Evolutionary conservation across 1,140 invertebrate species (phyloP), one percentile per base, ranked within the genome.

Genomic region (Leguminivora glycinivorella): DNA sequence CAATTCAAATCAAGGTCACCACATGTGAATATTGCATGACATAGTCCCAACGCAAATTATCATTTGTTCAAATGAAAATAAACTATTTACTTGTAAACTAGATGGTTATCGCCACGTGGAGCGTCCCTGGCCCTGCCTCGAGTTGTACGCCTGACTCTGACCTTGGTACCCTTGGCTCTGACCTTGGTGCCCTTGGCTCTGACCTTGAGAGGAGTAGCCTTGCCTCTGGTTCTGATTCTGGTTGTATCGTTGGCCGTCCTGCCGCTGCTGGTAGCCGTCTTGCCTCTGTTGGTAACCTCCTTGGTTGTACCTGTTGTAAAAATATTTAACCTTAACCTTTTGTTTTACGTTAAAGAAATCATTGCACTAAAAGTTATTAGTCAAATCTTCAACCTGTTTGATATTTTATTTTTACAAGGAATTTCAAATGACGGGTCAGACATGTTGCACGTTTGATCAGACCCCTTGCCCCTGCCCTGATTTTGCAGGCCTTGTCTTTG

Each of bases 181-280:
- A 0, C 58, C 26, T 2, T 34, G 40, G n/a, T n/a, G n/a, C 3
- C 58, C 26, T 2, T 34, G 40, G n/a, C 26, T 24, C 17, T 78
- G 67, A 25, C 77, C 73, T 19, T 76, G 80, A 2, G 63, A 52
- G 0, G 75, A 63, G 68, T 73, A 69, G 10, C 75, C 73, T n/a
- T 52, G 43, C 19, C 40, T 5, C 17, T 67, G 38, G 34, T 40
- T 67, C 10, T 29, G 24, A 14, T 67, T 71, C 9, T 77, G 71
- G 17, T 71, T 60, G 43, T 40, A 14, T 7, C 60, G 25, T 56
- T 71, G 70, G 19, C 22, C 10, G 67, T 26, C 40, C 5, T 68
- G 43, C 6, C 34, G 12, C 24, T 67, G 26, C 31, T 67, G 63
- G 63, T 22, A 52, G n/a, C 47, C 47, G 10, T 52, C 47, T 10